Percentiles rank a stretch among this genome's conserved stretches.
Conservation (phyloP, 2,113 vertebrate genomes). For the Bubo blakistoni region DNA sequence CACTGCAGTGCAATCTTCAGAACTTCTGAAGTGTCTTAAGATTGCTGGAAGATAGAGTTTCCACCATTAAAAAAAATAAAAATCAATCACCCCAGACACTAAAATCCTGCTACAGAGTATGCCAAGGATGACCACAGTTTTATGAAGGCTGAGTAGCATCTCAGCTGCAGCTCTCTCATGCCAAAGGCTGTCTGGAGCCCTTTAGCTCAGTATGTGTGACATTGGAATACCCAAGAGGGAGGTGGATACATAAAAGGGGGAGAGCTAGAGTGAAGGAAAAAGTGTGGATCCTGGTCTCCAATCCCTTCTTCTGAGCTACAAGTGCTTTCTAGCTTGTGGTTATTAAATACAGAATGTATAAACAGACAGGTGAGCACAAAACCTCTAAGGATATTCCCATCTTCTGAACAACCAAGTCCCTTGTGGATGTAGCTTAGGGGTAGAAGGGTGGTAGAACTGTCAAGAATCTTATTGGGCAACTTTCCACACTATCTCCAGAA, state of each 20-base stretch:
- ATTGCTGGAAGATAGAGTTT: neutral
- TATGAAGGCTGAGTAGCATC: neutral
- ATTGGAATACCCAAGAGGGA: neutral
- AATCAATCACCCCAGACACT: neutral
- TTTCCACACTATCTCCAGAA: neutral
- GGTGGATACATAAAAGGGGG: neutral
- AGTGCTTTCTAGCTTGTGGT: neutral
- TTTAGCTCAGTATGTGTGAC: neutral
- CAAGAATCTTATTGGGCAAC: neutral
- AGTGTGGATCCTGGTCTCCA: neutral
- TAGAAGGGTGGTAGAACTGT: neutral
- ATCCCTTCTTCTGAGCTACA: neutral
- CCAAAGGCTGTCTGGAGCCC: neutral
- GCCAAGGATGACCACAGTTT: neutral
- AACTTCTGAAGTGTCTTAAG: neutral
- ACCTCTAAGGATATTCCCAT: neutral
- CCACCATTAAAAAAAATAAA: neutral
- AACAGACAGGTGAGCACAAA: neutral
- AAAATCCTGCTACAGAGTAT: neutral
- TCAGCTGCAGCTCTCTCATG: neutral
- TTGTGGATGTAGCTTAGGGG: neutral
- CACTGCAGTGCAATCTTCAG: neutral
- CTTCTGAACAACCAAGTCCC: neutral
- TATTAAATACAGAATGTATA: neutral
- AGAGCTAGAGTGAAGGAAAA: neutral